These are phyloP conservation scores for Dasyurus viverrinus DNA, from an alignment of 2,113 vertebrate genomes.

Conservation along the genomic window DNA sequence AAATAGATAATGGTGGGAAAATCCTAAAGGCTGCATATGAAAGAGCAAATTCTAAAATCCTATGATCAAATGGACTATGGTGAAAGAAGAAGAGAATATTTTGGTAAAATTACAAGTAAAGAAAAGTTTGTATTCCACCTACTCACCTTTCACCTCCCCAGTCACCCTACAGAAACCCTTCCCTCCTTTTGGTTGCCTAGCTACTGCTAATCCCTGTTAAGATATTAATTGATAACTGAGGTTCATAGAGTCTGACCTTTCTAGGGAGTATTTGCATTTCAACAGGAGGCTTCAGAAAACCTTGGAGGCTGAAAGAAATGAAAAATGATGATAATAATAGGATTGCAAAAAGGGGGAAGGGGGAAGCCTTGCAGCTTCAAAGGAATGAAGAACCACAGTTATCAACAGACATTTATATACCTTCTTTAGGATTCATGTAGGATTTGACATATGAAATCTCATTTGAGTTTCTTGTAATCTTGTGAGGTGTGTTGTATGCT, in stretches of 20 bases:
- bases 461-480: background rate
- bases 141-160: background rate
- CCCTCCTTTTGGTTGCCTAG: background rate
- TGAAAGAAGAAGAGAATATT: background rate
- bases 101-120: background rate
- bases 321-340: background rate
- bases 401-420: background rate
- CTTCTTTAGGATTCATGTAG: background rate
- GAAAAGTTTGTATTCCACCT: background rate
- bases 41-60: background rate
- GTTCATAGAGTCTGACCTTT: slow-evolving; percentile 1
- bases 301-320: slow-evolving; percentile 9
- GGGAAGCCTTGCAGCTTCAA: background rate
- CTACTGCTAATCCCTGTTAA: slow-evolving; percentile 20
- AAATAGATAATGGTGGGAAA: background rate
- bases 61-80: background rate
- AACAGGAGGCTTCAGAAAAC: slow-evolving; percentile 11
- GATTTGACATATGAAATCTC: background rate
- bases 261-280: slow-evolving; percentile 42
- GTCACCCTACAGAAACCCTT: background rate
- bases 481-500: background rate
- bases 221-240: slow-evolving; percentile 56
- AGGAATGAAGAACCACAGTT: background rate
- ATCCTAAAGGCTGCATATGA: background rate
- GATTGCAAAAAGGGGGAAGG: background rate